These are phyloP conservation scores for Gallinago media DNA, from an alignment of 2,113 vertebrate species.

Conservation along the genomic window DNA sequence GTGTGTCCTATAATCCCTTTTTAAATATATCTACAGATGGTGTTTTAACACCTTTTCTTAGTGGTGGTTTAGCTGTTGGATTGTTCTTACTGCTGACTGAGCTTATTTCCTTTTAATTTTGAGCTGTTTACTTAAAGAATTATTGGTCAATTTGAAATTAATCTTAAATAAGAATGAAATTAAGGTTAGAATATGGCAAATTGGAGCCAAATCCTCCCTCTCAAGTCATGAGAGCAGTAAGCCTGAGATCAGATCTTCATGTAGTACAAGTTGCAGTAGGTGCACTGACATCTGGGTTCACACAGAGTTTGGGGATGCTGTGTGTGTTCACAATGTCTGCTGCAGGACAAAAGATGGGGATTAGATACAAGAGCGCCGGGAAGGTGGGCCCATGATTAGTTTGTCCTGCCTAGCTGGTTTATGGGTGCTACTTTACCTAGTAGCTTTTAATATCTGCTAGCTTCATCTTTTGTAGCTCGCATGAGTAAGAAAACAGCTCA, in stretches of 20 bases:
- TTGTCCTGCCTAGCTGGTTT: background rate
- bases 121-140: conserved; percentile 59
- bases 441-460: background rate
- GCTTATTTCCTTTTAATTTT: conserved; percentile 62
- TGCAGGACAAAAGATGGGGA: background rate
- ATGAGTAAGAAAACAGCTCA: background rate
- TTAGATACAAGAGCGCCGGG: background rate
- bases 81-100: conserved; percentile 51
- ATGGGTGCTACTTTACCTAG: background rate
- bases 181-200: conserved; percentile 22
- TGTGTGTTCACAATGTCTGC: background rate
- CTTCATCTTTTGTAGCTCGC: background rate
- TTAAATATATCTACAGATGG: conserved; percentile 60
- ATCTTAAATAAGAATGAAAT: conserved; percentile 56
- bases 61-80: conserved; percentile 37
- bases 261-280: background rate
- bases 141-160: conserved; percentile 67
- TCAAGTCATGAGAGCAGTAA: background rate
- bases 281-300: background rate
- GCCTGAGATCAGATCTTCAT: background rate
- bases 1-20: conserved; percentile 50
- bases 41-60: conserved; percentile 64
- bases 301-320: background rate
- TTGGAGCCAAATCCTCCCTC: conserved; percentile 24
- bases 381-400: background rate